Percentiles rank a stretch among this genome's conserved stretches.
Conservation (phyloP, 2,797 vertebrate species). For the Microhierax caerulescens region DNA sequence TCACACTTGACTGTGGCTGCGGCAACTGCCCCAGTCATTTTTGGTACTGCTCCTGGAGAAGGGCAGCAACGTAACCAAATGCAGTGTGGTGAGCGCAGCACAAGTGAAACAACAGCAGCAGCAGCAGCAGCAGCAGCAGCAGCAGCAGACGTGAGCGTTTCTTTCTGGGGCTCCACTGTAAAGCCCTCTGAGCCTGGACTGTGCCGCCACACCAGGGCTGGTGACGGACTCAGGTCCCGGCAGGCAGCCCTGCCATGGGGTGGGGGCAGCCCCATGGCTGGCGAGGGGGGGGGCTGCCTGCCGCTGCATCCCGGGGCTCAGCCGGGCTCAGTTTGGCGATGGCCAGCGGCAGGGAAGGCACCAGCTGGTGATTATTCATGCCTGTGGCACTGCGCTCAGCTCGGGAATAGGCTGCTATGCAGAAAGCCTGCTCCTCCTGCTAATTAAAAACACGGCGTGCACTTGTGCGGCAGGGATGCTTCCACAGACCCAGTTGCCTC, state of each 20-base stretch:
- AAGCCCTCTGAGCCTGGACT: not conserved
- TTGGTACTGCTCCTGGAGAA: not conserved
- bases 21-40: accelerated
- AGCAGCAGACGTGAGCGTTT: not conserved
- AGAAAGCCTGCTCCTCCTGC: not conserved
- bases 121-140: too few relatives aligned
- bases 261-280: not conserved
- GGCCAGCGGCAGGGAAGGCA: not conserved
- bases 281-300: not conserved
- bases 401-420: not conserved
- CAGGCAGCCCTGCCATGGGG: not conserved
- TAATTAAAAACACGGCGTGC: not conserved
- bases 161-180: not conserved
- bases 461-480: not conserved
- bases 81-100: accelerated
- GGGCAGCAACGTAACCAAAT: accelerated
- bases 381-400: not conserved
- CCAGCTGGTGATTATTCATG: not conserved
- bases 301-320: not conserved
- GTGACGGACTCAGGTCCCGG: accelerated
- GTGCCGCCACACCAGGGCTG: not conserved
- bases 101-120: too few relatives aligned
- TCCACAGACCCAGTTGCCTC: not conserved
- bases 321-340: not conserved
- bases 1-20: not conserved